Conservation (phyloP, 1,140 invertebrate species). For the Aphidius ervi region DNA sequence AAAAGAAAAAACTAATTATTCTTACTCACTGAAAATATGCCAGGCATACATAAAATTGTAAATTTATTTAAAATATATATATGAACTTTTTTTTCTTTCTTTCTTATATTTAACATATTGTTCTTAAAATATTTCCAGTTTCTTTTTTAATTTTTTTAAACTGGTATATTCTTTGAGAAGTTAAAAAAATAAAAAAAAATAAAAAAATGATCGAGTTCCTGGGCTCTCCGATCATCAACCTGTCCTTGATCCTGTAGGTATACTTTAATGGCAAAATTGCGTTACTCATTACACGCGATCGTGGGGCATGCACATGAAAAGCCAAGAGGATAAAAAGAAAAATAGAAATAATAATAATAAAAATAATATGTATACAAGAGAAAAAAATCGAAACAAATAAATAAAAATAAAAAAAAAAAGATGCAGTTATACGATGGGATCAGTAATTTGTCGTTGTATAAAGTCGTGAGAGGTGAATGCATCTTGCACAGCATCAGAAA, state of each 20-base stretch:
- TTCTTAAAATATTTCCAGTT: too few species aligned
- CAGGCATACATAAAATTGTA: too few species aligned
- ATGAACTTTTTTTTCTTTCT: too few species aligned
- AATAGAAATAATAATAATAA: neutral
- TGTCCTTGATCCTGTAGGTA: constrained; percentile 11
- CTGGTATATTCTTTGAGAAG: too few species aligned
- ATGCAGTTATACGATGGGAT: neutral
- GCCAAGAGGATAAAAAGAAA: neutral
- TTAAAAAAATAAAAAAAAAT: too few species aligned
- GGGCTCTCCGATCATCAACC: constrained; percentile 2
- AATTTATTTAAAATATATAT: too few species aligned
- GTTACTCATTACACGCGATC: constrained; percentile 2
- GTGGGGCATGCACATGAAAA: neutral
- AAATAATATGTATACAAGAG: neutral
- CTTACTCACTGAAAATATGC: too few species aligned
- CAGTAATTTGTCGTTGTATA: constrained; percentile 3
- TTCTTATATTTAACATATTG: too few species aligned
- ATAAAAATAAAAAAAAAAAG: too few species aligned
- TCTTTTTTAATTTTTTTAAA: too few species aligned
- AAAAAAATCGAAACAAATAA: neutral
- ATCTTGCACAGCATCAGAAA: neutral
- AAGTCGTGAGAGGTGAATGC: too few species aligned
- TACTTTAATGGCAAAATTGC: constrained; percentile 17
- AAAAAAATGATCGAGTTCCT: constrained; percentile 15
- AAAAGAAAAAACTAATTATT: too few species aligned